Evolutionary conservation across 2,797 vertebrate species (phyloP), one percentile per base, ranked within the genome.

Genomic region (Zenarchopterus dispar): DNA sequence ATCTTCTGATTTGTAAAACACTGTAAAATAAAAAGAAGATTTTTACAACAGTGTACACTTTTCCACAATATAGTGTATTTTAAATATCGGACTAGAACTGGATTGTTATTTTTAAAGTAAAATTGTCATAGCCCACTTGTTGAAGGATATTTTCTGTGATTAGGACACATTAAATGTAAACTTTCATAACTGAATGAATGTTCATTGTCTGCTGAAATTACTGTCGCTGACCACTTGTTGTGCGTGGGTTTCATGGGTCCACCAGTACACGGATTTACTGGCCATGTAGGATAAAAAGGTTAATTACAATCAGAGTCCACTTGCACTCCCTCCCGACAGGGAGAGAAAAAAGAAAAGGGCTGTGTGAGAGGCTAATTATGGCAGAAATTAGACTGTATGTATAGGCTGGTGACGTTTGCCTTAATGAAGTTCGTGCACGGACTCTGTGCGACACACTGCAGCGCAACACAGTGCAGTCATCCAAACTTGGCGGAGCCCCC

Each of bases 401-500:
- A 56, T 9, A 50, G 8, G 63, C 28, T 58, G 43, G 67, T 86
- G 80, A 85, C 79, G 79, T 69, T 58, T 2, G 33, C 67, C 62
- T 63, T 54, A 28, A 31, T 68, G 52, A 83, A 82, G 45, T 80
- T 68, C 26, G 66, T 58, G 62, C 67, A 53, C 51, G 70, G n/a
- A 63, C 59, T 23, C 48, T 18, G 45, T 22, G 70, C 63, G 71
- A 57, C 67, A 64, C 28, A 23, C 67, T 23, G 31, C 75, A 51
- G 67, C 56, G 56, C 58, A 65, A 54, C 70, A 73, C 73, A 16
- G 55, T 62, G 69, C 65, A 81, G 71, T 39, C 62, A 76, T 64
- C 66, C 62, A 78, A 84, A 88, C 46, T 88, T 75, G n/a, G 48
- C 23, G 43, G 53, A 78, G 50, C 62, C 54, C 57, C 57, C 24